Evolutionary conservation across 2,888 invertebrate genomes (phyloP), one percentile per base, ranked within the genome.

Genomic region (Luperina testacea): DNA sequence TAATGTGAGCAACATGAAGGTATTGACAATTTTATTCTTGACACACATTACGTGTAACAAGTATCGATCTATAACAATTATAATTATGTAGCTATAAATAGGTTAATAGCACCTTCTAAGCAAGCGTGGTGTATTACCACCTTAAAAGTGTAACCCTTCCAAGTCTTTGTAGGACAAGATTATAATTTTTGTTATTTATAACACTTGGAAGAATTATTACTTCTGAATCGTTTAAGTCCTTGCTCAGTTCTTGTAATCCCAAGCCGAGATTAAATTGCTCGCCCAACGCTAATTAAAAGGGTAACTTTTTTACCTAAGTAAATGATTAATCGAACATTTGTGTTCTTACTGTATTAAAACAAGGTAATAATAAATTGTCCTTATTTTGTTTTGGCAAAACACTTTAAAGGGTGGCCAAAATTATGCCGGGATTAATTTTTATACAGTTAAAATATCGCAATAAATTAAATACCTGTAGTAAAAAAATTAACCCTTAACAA

Each of bases 161-260:
- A 86, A 85, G 88, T 90, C 89, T 88, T 86, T 84, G 83, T 87
- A 89, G 90, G 90, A 92, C 90, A 91, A 91, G 91, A 92, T 92
- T 93, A 94, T 94, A 94, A 94, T 95, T 94, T 94, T 95, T 94
- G 94, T 95, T 95, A 96, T 96, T 96, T 96, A 95, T 96, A 95
- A 95, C 93, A 95, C 94, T 94, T 91, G 75, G 94, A 96, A 96
- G 96, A 97, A 96, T 96, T 97, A 96, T 97, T 96, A 95, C 94
- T 95, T 95, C 92, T 93, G 95, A 96, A 97, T 96, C 96, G 95
- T 96, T 97, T 96, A 97, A 97, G 96, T 96, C 97, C 95, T 96
- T 96, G 95, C 93, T 91, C 94, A 92, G 92, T 95, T 92, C 92
- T 94, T 94, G 92, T 96, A 96, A 97, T 97, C 96, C 96, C 90